These are phyloP conservation scores for Piprites chloris DNA, from an alignment of 2,113 vertebrate genomes.

Conservation along the genomic window DNA sequence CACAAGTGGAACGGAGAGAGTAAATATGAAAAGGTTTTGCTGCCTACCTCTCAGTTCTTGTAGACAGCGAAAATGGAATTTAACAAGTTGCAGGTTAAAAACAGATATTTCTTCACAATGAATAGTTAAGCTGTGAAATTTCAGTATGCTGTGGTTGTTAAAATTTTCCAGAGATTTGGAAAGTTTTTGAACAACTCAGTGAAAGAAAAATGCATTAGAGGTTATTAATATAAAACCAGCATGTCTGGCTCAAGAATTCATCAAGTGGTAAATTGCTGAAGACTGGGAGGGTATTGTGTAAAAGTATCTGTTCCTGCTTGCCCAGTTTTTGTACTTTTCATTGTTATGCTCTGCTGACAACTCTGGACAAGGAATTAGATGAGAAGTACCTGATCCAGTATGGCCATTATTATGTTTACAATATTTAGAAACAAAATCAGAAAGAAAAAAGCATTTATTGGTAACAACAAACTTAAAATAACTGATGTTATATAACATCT, in stretches of 20 bases:
- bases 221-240: not conserved
- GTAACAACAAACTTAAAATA: not conserved
- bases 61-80: not conserved
- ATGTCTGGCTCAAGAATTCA: not conserved
- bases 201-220: not conserved
- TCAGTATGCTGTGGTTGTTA: not conserved
- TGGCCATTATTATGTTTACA: not conserved
- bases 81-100: conserved; percentile 1
- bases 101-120: not conserved
- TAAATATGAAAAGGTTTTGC: not conserved
- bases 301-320: not conserved
- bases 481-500: not conserved
- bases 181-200: not conserved
- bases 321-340: not conserved
- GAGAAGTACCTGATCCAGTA: not conserved
- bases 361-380: not conserved
- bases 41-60: not conserved
- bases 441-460: not conserved
- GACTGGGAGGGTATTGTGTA: not conserved
- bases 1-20: not conserved
- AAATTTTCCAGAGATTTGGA: not conserved
- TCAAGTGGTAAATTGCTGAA: not conserved
- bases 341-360: not conserved
- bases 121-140: conserved; percentile 15
- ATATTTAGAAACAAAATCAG: not conserved